Evolutionary conservation across 2,797 vertebrate species (phyloP).

Genomic region (Astyanax mexicanus): DNA sequence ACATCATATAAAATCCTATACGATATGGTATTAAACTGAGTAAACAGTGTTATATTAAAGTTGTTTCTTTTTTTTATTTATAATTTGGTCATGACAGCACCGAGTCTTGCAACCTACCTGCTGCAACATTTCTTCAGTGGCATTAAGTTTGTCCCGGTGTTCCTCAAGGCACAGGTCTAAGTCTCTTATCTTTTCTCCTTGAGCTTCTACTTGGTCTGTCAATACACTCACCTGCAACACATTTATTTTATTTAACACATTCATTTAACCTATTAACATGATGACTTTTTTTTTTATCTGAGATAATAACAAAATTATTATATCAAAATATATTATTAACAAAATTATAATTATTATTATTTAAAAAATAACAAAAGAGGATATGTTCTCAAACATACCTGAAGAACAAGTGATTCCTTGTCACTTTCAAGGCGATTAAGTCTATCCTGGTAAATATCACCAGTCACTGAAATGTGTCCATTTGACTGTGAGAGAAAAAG

Average conservation of each 20-base stretch:
- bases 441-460: slow-evolving; percentile 95
- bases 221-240: slow-evolving; percentile 91
- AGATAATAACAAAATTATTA: no score
- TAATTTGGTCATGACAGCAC: neutral
- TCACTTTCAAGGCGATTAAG: slow-evolving; percentile 92
- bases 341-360: no score
- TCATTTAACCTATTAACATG: no score
- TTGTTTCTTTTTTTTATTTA: no score
- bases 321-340: no score
- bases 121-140: slow-evolving; percentile 96
- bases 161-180: slow-evolving; percentile 95
- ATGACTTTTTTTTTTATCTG: no score
- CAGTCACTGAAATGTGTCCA: slow-evolving; percentile 88
- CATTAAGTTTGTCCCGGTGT: slow-evolving; percentile 93
- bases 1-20: neutral
- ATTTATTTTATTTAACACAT: neutral
- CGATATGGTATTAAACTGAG: neutral
- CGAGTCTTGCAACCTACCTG: slow-evolving; percentile 79
- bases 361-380: neutral
- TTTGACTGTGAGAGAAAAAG: slow-evolving; percentile 82
- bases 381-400: slow-evolving; percentile 76
- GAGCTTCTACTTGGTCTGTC: slow-evolving; percentile 97
- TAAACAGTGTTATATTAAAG: no score
- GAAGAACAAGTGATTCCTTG: slow-evolving; percentile 96
- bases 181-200: slow-evolving; percentile 98